phyloP scores from a whole-genome alignment of 2,888 invertebrate species.

The Hydriomena furcata region DNA sequence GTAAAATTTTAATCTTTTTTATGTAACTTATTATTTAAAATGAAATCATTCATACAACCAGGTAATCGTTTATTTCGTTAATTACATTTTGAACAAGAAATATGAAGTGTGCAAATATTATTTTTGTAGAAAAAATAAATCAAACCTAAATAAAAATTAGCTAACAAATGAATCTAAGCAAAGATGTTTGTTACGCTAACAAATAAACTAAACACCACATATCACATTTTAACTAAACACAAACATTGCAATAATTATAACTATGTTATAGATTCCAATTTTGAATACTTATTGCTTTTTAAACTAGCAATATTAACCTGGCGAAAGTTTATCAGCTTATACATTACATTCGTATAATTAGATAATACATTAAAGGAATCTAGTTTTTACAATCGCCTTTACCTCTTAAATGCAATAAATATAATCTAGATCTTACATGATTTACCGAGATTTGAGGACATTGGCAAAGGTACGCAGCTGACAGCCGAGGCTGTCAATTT shows the following conservation, averaged over 20 bases:
- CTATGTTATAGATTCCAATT: constrained; percentile 61
- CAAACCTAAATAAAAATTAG: constrained; percentile 62
- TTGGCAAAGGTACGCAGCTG: constrained; percentile 78
- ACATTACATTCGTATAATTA: constrained; percentile 58
- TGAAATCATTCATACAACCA: constrained; percentile 56
- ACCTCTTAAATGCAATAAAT: constrained; percentile 81
- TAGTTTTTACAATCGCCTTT: constrained; percentile 74
- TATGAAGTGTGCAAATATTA: constrained; percentile 68
- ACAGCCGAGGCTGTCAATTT: constrained; percentile 64
- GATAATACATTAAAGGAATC: constrained; percentile 61
- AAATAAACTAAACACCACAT: constrained; percentile 63
- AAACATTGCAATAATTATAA: constrained; percentile 58
- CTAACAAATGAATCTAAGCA: constrained; percentile 34
- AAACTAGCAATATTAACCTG: constrained; percentile 54
- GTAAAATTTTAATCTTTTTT: too few species aligned
- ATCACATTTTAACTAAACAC: constrained; percentile 80
- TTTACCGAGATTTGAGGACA: constrained; percentile 82
- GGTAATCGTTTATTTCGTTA: constrained; percentile 66
- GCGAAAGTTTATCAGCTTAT: constrained; percentile 47
- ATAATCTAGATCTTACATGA: constrained; percentile 55
- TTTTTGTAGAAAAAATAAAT: constrained; percentile 77
- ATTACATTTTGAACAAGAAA: constrained; percentile 73
- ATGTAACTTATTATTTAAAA: constrained; percentile 13
- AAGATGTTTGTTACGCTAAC: constrained; percentile 61
- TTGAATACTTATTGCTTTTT: constrained; percentile 69